These are phyloP conservation scores for Lepidocyrtoides sp. DNA, from an alignment of 2,888 invertebrate genomes.

Conservation along the genomic window DNA sequence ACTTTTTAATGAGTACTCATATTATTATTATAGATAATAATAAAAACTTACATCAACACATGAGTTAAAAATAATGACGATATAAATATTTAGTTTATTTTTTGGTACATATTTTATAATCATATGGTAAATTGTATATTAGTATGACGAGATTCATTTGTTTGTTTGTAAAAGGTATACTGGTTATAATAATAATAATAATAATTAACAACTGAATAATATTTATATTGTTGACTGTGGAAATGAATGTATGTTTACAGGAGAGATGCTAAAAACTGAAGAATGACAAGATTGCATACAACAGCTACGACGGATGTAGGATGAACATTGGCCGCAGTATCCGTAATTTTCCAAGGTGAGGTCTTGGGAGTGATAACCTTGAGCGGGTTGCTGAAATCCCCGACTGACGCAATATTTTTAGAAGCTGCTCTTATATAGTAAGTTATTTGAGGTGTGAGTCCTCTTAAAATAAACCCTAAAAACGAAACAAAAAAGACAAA, in stretches of 20 bases:
- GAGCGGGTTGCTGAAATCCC: slow-evolving; percentile 84
- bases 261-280: slow-evolving; percentile 74
- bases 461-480: slow-evolving; percentile 84
- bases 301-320: slow-evolving; percentile 80
- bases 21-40: neutral
- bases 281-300: slow-evolving; percentile 78
- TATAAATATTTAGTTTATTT: slow-evolving; percentile 27
- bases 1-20: neutral
- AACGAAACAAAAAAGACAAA: neutral
- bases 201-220: neutral
- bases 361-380: slow-evolving; percentile 81
- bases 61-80: slow-evolving; percentile 15
- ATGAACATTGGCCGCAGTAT: slow-evolving; percentile 76
- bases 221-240: slow-evolving; percentile 30
- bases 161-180: slow-evolving; percentile 64
- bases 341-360: slow-evolving; percentile 79
- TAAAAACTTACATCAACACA: slow-evolving; percentile 26
- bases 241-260: slow-evolving; percentile 58
- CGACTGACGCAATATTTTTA: slow-evolving; percentile 84
- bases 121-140: slow-evolving; percentile 7
- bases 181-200: neutral
- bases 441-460: slow-evolving; percentile 84
- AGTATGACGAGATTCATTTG: slow-evolving; percentile 67
- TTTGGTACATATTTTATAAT: neutral
- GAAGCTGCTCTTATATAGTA: slow-evolving; percentile 84